Percentiles rank a stretch among this genome's conserved stretches.
These are phyloP conservation scores for Dufourea novaeangliae DNA, from an alignment of 1,140 invertebrate genomes.

Conservation along the genomic window DNA sequence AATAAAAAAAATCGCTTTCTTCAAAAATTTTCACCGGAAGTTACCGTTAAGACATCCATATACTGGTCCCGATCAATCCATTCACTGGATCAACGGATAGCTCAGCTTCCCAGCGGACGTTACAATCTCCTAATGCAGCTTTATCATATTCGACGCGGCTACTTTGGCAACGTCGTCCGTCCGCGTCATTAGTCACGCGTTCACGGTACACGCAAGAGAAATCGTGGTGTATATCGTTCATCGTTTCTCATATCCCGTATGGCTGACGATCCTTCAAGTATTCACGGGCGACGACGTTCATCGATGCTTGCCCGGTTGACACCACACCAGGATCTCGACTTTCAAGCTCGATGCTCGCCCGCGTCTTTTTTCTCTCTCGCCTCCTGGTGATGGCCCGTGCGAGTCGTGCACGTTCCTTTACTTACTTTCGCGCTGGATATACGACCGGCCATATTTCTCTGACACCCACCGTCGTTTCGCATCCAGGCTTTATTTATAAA, in stretches of 20 bases:
- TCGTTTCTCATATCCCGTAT: not conserved
- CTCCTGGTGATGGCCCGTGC: not conserved
- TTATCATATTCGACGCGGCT: not conserved
- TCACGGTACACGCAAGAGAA: not conserved
- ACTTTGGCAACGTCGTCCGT: not conserved
- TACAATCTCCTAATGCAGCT: not conserved
- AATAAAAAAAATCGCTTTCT: too few relatives aligned
- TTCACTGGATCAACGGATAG: not conserved
- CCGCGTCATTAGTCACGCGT: not conserved
- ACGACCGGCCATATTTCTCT: slow-evolving; percentile 24
- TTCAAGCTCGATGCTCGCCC: not conserved
- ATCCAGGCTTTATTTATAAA: slow-evolving; percentile 49
- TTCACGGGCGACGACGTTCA: not conserved
- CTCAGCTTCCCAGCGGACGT: not conserved
- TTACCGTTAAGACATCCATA: too few relatives aligned
- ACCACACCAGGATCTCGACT: not conserved
- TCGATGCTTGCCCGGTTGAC: not conserved
- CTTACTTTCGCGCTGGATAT: slow-evolving; percentile 22
- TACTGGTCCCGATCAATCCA: not conserved
- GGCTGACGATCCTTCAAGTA: not conserved
- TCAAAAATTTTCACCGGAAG: too few relatives aligned
- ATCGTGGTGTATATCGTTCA: not conserved
- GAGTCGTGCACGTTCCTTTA: slow-evolving; percentile 10
- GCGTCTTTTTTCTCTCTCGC: too few relatives aligned
- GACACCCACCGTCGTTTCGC: not conserved